These are phyloP conservation scores for Serinus canaria DNA, from an alignment of 2,113 vertebrate genomes.

Conservation along the genomic window DNA sequence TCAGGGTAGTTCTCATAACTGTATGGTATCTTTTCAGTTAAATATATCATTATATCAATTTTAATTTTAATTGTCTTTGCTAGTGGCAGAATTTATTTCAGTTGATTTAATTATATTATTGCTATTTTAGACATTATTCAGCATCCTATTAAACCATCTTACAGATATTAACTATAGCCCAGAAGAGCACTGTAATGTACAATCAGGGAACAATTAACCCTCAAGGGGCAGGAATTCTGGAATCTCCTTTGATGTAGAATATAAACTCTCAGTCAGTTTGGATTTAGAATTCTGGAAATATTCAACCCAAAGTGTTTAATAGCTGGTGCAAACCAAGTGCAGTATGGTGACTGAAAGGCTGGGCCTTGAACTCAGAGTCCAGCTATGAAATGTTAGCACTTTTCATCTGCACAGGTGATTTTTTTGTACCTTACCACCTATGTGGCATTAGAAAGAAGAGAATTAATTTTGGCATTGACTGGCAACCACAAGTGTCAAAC, in stretches of 20 bases:
- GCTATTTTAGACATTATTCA: slow-evolving; percentile 21
- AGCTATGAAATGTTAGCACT: background rate
- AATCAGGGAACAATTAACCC: background rate
- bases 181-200: background rate
- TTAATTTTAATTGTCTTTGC: slow-evolving; percentile 30
- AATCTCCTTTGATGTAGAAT: background rate
- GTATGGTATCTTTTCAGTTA: slow-evolving; percentile 1
- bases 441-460: background rate
- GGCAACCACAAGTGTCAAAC: background rate
- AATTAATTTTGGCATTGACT: background rate
- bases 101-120: slow-evolving; percentile 41
- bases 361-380: background rate
- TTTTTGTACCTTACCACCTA: background rate
- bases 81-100: slow-evolving; percentile 34
- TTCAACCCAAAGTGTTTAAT: background rate
- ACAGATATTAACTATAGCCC: background rate
- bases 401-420: background rate
- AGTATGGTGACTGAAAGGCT: background rate
- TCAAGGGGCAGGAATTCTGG: background rate
- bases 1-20: background rate
- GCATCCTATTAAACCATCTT: slow-evolving; percentile 4
- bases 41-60: slow-evolving; percentile 1
- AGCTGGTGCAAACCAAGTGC: background rate
- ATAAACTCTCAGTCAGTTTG: background rate
- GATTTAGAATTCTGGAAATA: background rate